Evolutionary conservation across 2,888 invertebrate species (phyloP), one percentile per base, ranked within the genome.

Genomic region (Drosophila peninsularis): DNA sequence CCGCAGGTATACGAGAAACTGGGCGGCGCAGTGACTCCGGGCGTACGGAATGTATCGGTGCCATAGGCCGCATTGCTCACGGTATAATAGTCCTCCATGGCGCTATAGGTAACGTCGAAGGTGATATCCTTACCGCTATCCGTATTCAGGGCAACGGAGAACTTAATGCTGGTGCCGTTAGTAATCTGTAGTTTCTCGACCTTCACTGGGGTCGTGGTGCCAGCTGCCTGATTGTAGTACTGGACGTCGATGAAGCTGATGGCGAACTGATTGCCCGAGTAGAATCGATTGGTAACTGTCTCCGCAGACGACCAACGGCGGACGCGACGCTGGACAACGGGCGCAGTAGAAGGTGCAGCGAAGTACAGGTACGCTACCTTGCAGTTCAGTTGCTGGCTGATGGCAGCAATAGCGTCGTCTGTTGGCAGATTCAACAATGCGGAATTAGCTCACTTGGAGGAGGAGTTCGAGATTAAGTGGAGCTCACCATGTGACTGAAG

Each of bases 381-480:
- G 61, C 89, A 90, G 24, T 93, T 80, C 17, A 95, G 89, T 54
- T 94, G 91, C 0, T 92, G 90, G 77, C 93, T 93, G 78, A 94
- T 93, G 5, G 94, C 92, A 44, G 93, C 90, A 90, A 96, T 95
- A 75, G 94, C 93, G 5, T 86, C 73, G 90, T 93, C 93, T 93
- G 71, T 54, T 47, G 9, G 17, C 27, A 11, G 11, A 24, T 56
- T 3, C 42, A 27, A 37, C 37, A 6, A 36, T 10, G 21, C 27
- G 27, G 39, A 45, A 32, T 57, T 39, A 53, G 17, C 9, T 34
- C 32, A 6, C 21, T n/a, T 17, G 3, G 6, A 6, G 19, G 14
- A 6, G 19, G 14, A 54, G 21, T 6, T 4, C 5, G 9, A 5
- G 5, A 10, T 13, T 7, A 6, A 14, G 0, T 49, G 10, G 3